Evolutionary conservation across 1,140 invertebrate species (phyloP).

Genomic region (Plutomurus gul): DNA sequence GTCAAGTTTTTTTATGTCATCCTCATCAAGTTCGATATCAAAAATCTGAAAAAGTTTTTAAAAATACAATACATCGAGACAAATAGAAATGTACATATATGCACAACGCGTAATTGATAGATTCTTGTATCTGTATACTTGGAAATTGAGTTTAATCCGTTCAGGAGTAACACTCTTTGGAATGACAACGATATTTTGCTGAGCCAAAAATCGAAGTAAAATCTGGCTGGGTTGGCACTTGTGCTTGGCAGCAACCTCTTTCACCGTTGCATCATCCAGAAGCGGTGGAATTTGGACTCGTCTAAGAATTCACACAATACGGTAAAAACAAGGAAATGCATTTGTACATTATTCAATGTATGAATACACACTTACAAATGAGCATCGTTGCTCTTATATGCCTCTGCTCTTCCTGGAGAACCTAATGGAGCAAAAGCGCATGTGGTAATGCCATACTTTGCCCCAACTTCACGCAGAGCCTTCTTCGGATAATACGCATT

Average conservation of each 20-base stretch:
- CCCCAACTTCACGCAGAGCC: constrained; percentile 58
- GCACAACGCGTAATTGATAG: not conserved
- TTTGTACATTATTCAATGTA: not conserved
- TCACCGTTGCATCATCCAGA: constrained; percentile 56
- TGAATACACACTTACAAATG: not conserved
- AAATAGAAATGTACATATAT: not conserved
- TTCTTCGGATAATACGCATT: constrained; percentile 62
- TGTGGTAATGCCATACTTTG: constrained; percentile 47
- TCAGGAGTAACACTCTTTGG: constrained; percentile 58
- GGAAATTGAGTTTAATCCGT: constrained; percentile 58
- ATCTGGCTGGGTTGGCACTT: constrained; percentile 59
- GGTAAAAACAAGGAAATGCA: not conserved
- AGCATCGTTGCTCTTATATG: constrained; percentile 15
- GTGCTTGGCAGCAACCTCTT: constrained; percentile 56
- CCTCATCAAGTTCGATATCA: constrained; percentile 63
- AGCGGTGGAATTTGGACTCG: constrained; percentile 43
- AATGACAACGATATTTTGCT: constrained; percentile 58
- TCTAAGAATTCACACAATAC: no score
- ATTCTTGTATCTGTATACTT: constrained; percentile 21
- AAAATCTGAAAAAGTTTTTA: constrained; percentile 60
- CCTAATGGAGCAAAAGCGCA: constrained; percentile 35
- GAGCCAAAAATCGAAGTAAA: constrained; percentile 58
- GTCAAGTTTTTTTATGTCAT: constrained; percentile 62
- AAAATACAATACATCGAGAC: not conserved
- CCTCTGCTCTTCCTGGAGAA: constrained; percentile 61